Evolutionary conservation across 2,113 vertebrate species (phyloP).

Genomic region (Austrofundulus limnaeus): DNA sequence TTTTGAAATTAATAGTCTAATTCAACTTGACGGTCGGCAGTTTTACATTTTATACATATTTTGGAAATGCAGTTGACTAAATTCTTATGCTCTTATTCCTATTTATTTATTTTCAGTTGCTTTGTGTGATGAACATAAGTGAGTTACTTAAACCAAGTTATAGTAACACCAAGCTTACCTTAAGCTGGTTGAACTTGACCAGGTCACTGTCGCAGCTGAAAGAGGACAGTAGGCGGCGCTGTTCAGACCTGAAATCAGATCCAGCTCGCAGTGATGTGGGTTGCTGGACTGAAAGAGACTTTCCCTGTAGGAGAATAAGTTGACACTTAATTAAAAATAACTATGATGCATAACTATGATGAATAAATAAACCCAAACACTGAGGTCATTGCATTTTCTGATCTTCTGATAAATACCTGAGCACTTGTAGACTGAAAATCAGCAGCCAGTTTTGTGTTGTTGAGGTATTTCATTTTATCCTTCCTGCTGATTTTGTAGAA

Average conservation of each 20-base stretch:
- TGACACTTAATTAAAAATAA: not conserved
- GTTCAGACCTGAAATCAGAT: slow-evolving; percentile 92
- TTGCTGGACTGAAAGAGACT: slow-evolving; percentile 84
- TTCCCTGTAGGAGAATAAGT: slow-evolving; percentile 75
- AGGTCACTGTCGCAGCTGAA: slow-evolving; percentile 97
- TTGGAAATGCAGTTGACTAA: not conserved
- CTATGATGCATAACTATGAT: too few relatives aligned
- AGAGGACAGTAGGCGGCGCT: slow-evolving; percentile 92
- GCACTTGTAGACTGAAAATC: slow-evolving; percentile 83
- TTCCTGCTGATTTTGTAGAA: slow-evolving; percentile 95
- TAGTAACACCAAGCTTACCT: slow-evolving; percentile 75
- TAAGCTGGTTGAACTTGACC: slow-evolving; percentile 98
- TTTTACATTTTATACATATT: not conserved
- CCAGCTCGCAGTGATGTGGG: slow-evolving; percentile 87
- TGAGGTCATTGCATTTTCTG: not conserved
- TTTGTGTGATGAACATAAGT: not conserved
- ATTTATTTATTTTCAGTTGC: not conserved
- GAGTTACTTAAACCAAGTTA: not conserved
- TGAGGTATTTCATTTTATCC: slow-evolving; percentile 93
- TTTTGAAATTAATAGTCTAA: not conserved
- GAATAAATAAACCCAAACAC: not conserved
- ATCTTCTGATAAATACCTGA: slow-evolving; percentile 78
- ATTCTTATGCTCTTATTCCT: not conserved
- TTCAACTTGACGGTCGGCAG: not conserved
- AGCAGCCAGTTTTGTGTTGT: slow-evolving; percentile 76